These are phyloP conservation scores for Macrotrachela quadricornifera DNA, from an alignment of 1,140 invertebrate genomes.

Conservation along the genomic window DNA sequence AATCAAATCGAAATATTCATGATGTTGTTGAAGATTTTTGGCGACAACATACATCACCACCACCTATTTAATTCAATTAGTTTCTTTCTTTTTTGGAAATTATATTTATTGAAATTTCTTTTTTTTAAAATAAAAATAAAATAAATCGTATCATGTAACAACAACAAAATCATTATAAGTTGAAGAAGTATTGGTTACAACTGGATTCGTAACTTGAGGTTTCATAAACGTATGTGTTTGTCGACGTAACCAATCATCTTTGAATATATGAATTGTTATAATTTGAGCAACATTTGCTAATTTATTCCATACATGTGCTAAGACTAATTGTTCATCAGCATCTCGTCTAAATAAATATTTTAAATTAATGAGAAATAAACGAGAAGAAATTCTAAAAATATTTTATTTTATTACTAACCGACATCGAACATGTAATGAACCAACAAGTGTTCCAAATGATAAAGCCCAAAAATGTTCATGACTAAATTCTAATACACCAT, in stretches of 20 bases:
- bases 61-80: too few relatives aligned
- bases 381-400: too few relatives aligned
- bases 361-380: too few relatives aligned
- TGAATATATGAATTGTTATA: conserved; percentile 39
- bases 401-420: too few relatives aligned
- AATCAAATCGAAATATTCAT: conserved; percentile 21
- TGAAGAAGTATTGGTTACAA: too few relatives aligned
- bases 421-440: conserved; percentile 39
- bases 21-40: conserved; percentile 22
- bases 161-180: too few relatives aligned
- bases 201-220: too few relatives aligned
- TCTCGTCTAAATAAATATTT: conserved; percentile 38
- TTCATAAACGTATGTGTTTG: too few relatives aligned
- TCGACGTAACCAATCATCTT: conserved; percentile 33
- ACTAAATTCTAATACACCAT: conserved; percentile 46
- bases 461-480: conserved; percentile 48
- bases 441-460: conserved; percentile 41
- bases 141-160: too few relatives aligned
- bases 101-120: too few relatives aligned
- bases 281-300: conserved; percentile 35
- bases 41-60: background rate
- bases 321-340: conserved; percentile 43
- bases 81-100: too few relatives aligned
- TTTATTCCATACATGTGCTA: conserved; percentile 38
- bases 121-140: too few relatives aligned